Evolutionary conservation across 2,888 invertebrate species (phyloP), one percentile per base, ranked within the genome.

Genomic region (Sminthurinus aureus): DNA sequence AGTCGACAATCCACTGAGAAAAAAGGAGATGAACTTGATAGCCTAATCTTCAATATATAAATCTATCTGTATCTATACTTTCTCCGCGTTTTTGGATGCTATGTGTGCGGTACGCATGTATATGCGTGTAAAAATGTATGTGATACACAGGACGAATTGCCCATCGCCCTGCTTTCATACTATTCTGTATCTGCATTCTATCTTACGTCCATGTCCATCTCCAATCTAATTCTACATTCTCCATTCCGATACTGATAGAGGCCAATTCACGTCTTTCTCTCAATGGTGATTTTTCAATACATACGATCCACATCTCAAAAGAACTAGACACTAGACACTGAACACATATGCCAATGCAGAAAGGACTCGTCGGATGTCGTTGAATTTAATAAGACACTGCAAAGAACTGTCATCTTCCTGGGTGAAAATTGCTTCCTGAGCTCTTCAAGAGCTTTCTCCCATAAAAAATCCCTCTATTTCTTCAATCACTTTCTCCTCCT

Each of bases 381-480:
- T 71, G 71, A 71, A 71, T 24, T 71, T 71, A 71, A 71, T 71
- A 71, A 71, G 71, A 24, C 71, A 24, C 8, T 13, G 38, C 3
- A 38, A 38, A 38, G 71, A 71, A 71, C 71, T 71, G 71, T 26
- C 22, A 71, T 13, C 71, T 58, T 13, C 18, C 58, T 15, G 2
- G 12, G 71, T 71, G 71, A 24, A 71, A 71, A 71, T 26, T 71
- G 71, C 71, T 71, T 71, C 24, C 24, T 71, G 71, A 26, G 71
- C 71, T 71, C 58, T 58, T 58, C 26, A 71, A 13, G 0, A 24
- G 71, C 75, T 75, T 75, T 75, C 75, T 50, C 52, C 38, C 52
- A 52, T 75, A 52, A 52, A 75, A 75, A 52, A 50, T 75, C 75
- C 52, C 75, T 75, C 50, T 75, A 52, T 75, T 52, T 51, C 22